phyloP scores from a whole-genome alignment of 1,140 invertebrate species.

The Aphaenogaster ashmeadi region DNA sequence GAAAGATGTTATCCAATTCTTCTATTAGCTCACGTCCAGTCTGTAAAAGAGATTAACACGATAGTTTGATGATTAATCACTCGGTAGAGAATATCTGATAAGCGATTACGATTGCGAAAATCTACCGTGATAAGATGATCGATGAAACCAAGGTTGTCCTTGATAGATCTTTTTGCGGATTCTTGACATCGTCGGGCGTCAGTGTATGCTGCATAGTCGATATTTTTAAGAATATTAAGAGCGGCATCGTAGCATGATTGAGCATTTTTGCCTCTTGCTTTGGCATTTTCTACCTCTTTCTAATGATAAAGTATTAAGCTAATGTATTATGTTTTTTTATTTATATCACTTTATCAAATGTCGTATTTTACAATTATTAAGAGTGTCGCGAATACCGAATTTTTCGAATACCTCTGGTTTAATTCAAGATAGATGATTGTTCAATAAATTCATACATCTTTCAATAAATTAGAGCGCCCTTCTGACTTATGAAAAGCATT shows the following conservation, averaged over 20 bases:
- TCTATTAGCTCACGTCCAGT: neutral
- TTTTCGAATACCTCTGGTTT: neutral
- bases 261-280: neutral
- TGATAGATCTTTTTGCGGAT: neutral
- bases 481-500: neutral
- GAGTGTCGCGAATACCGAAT: neutral
- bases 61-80: neutral
- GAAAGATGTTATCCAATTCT: neutral
- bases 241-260: neutral
- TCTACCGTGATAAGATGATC: neutral
- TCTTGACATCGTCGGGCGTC: neutral
- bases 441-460: neutral
- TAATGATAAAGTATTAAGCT: conserved; percentile 12
- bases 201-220: neutral
- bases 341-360: neutral
- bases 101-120: neutral
- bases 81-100: neutral
- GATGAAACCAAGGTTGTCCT: neutral
- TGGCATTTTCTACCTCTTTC: conserved; percentile 8
- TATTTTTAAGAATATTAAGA: neutral
- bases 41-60: neutral
- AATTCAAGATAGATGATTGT: neutral
- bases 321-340: neutral
- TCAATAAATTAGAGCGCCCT: neutral
- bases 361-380: neutral